Evolutionary conservation across 2,888 invertebrate species (phyloP), one percentile per base, ranked within the genome.

Genomic region (Ennomos quercinarius): DNA sequence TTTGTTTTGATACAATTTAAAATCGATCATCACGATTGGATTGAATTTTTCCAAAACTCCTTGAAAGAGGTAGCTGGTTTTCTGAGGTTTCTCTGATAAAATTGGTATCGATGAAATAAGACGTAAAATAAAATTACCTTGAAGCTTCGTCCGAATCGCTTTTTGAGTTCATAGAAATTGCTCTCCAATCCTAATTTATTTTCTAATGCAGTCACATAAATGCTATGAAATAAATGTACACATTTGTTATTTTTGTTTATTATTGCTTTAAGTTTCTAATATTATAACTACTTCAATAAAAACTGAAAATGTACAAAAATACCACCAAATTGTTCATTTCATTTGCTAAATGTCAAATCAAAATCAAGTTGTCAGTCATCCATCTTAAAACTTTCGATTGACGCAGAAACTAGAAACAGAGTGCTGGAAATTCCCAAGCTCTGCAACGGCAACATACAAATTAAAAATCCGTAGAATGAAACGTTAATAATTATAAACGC

Each of bases 141-240:
- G 93, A 92, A 93, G 93, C 93, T 91, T 91, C 93, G 91, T 89
- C 93, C 86, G 88, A 84, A 86, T 91, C 89, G 84, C 91, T 89
- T 87, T 91, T 90, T 72, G 93, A 85, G 93, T 91, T 93, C 93
- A 93, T 93, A 92, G 93, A 93, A 93, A 89, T 79, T 86, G 76
- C 77, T 85, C 71, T 80, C 66, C 68, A 76, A 78, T 75, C 76
- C 77, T 51, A 81, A 81, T 82, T 75, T 76, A 83, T 79, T 78
- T 76, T 77, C 42, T 74, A 80, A 71, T 68, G 68, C 70, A 64
- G 74, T 74, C 77, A 80, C 76, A 83, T 79, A 84, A 83, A 85
- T 81, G 71, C 77, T 78, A 71, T 61, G 71, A 67, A 58, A 68
- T 78, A 60, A 68, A 68, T 62, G 64, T 73, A 65, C 76, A 77